Percentiles rank a stretch among this genome's conserved stretches.
These are phyloP conservation scores for Okapia johnstoni DNA, from an alignment of 2,113 vertebrate genomes.

Conservation along the genomic window DNA sequence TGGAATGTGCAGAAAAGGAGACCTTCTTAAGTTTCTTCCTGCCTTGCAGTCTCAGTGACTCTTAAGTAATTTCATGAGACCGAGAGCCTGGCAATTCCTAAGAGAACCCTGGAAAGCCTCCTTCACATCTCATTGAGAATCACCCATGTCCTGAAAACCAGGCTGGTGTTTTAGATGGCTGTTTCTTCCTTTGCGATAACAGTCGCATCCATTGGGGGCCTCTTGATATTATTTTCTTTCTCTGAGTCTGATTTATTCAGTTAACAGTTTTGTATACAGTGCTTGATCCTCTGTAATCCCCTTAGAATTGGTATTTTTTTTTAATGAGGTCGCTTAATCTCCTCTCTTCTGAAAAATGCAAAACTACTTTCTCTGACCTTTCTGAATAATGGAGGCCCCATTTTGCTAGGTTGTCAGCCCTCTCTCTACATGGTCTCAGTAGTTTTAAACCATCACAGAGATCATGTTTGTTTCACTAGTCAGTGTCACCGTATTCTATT, in stretches of 20 bases:
- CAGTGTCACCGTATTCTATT: not conserved
- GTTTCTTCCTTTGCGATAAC: not conserved
- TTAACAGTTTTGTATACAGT: not conserved
- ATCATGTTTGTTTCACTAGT: not conserved
- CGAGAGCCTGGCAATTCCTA: not conserved
- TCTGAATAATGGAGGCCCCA: not conserved
- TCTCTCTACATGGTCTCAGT: not conserved
- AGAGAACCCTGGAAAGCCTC: not conserved
- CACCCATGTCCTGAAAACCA: not conserved
- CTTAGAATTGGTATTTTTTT: slow-evolving; percentile 5
- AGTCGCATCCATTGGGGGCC: not conserved
- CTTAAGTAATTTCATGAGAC: not conserved
- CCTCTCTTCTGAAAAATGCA: slow-evolving; percentile 13
- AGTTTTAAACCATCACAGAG: not conserved
- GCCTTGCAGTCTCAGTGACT: not conserved
- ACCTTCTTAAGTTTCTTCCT: not conserved
- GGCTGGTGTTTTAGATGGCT: not conserved
- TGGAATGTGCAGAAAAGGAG: not conserved
- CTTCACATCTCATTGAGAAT: not conserved
- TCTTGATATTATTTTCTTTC: not conserved
- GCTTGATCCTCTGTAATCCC: slow-evolving; percentile 18
- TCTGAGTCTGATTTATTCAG: slow-evolving; percentile 5
- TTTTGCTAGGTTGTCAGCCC: not conserved
- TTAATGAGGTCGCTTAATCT: not conserved
- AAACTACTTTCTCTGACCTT: not conserved